Conservation (phyloP, 2,113 vertebrate species). For the Brachyhypopomus occidentalis region DNA sequence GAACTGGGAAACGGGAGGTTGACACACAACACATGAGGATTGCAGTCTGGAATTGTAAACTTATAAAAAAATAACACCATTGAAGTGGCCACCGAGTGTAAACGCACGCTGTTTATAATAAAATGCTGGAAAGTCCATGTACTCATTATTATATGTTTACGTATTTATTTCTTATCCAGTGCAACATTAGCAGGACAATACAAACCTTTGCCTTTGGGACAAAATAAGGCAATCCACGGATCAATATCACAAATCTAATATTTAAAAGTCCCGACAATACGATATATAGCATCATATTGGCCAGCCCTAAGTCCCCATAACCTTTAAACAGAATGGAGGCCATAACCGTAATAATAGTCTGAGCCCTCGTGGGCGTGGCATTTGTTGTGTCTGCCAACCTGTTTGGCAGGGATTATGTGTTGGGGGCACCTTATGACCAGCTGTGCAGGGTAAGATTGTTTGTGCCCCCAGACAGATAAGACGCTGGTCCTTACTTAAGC, state of each 20-base stretch:
- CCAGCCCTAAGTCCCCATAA: not conserved
- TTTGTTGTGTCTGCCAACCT: constrained; percentile 30
- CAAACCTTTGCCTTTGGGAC: not conserved
- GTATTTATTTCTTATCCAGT: no score
- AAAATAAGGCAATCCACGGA: not conserved
- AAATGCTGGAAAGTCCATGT: no score
- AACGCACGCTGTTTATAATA: no score
- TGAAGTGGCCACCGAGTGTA: no score
- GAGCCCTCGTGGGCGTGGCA: constrained; percentile 5
- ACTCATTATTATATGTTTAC: no score
- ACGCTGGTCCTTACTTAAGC: constrained; percentile 5
- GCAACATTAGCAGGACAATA: no score
- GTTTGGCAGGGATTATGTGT: constrained; percentile 15
- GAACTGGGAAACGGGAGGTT: no score
- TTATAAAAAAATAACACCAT: no score
- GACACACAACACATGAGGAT: no score
- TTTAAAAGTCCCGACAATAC: not conserved
- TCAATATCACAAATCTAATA: not conserved
- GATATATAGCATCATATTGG: not conserved
- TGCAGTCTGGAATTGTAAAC: no score
- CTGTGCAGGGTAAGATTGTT: not conserved
- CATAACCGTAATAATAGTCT: constrained; percentile 32
- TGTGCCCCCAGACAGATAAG: not conserved
- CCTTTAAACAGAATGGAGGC: constrained; percentile 33
- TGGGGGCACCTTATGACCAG: not conserved